phyloP scores from a whole-genome alignment of 1,140 invertebrate species.

The Drosophila hydei region DNA sequence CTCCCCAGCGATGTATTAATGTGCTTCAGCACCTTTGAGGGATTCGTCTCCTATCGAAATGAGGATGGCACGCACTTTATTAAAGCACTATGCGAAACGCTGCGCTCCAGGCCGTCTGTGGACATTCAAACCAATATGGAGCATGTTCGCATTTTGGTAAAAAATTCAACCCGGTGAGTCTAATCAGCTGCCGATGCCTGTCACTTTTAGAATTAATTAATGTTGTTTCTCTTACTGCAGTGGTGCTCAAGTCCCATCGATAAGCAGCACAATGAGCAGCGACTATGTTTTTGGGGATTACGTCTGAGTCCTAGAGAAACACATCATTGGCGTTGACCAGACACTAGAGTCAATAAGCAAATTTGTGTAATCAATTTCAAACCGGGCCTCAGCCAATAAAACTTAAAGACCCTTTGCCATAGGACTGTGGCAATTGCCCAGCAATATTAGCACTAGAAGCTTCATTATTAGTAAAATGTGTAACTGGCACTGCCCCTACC shows the following conservation, averaged over 20 bases:
- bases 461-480: no score
- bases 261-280: slow-evolving; percentile 70
- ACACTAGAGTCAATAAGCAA: no score
- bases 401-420: no score
- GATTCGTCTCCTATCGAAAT: slow-evolving; percentile 73
- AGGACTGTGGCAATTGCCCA: no score
- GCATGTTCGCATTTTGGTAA: slow-evolving; percentile 47
- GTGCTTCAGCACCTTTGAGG: slow-evolving; percentile 81
- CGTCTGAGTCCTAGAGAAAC: no score
- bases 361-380: no score
- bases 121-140: slow-evolving; percentile 62
- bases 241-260: slow-evolving; percentile 69
- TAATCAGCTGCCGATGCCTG: not conserved
- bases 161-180: slow-evolving; percentile 59
- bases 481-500: no score
- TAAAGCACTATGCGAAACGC: slow-evolving; percentile 62
- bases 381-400: no score
- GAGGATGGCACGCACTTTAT: slow-evolving; percentile 73
- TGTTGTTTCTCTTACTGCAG: slow-evolving; percentile 40
- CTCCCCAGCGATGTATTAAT: slow-evolving; percentile 71
- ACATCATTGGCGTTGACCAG: no score
- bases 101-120: slow-evolving; percentile 49
- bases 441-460: no score
- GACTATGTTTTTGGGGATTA: slow-evolving; percentile 78
- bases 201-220: not conserved